A percentile compares a stretch with the other conserved stretches of the same genome.
These are phyloP conservation scores for Motacilla tschutschensis DNA, from an alignment of 2,113 vertebrate species.

Conservation along the genomic window DNA sequence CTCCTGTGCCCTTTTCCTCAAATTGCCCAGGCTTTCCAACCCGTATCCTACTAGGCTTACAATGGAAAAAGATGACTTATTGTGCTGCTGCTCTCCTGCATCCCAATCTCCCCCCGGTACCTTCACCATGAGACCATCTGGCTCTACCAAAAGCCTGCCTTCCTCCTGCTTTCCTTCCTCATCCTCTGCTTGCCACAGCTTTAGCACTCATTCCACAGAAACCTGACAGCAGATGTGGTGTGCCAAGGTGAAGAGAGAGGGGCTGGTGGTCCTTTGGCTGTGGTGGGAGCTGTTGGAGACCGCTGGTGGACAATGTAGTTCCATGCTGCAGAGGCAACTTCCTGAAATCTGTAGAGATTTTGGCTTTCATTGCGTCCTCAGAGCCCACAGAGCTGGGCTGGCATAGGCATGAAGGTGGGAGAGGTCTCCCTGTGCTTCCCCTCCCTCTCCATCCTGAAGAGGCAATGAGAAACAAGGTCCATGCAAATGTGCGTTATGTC, in stretches of 20 bases:
- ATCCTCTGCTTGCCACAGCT: not conserved
- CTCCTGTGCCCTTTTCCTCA: not conserved
- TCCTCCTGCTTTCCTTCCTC: not conserved
- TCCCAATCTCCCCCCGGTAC: not conserved
- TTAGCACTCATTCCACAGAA: not conserved
- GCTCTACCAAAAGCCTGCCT: not conserved
- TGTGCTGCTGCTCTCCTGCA: not conserved
- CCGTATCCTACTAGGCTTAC: not conserved
- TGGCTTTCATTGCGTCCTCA: fast-evolving
- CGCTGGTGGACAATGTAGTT: fast-evolving
- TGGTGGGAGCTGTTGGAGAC: not conserved
- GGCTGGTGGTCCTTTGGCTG: not conserved
- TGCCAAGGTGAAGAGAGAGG: not conserved
- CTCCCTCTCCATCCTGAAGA: not conserved
- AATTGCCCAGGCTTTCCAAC: not conserved
- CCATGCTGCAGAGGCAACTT: not conserved
- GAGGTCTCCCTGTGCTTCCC: not conserved
- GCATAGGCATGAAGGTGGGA: not conserved
- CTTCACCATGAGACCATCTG: not conserved
- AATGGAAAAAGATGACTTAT: not conserved
- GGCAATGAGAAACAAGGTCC: not conserved
- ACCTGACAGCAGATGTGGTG: fast-evolving
- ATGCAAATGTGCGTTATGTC: not conserved
- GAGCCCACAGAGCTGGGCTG: not conserved
- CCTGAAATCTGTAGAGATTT: not conserved